Evolutionary conservation across 2,113 vertebrate species (phyloP).

Genomic region (Chascanopsetta lugubris): DNA sequence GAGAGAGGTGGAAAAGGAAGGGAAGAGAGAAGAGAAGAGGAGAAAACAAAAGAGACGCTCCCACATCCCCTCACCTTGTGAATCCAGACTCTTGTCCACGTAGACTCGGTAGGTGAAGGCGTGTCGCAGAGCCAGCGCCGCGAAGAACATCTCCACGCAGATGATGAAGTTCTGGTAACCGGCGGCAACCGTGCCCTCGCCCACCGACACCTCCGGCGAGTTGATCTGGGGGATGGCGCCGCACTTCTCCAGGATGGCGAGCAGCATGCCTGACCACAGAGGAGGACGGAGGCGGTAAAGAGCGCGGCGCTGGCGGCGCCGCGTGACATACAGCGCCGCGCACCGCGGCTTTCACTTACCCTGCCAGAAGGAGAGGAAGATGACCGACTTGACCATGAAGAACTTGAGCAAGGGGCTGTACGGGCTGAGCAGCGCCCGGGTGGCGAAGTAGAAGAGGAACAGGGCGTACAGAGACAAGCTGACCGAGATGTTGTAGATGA

Average conservation of each 20-base stretch:
- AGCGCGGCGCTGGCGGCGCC: not conserved
- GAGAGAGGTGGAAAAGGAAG: not conserved
- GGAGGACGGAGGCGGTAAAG: no score
- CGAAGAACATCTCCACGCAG: conserved; percentile 99
- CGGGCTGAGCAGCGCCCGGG: conserved; percentile 90
- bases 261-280: conserved; percentile 86
- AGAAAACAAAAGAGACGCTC: conserved; percentile 40
- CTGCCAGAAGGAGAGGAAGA: conserved; percentile 99
- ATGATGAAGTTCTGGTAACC: conserved; percentile 99
- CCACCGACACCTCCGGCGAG: conserved; percentile 87
- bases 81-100: conserved; percentile 91
- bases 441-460: conserved; percentile 96
- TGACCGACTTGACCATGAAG: conserved; percentile 98
- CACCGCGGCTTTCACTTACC: conserved; percentile 74
- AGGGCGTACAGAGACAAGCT: conserved; percentile 96
- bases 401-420: conserved; percentile 97
- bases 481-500: conserved; percentile 96
- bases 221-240: conserved; percentile 96
- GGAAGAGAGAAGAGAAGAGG: conserved; percentile 27
- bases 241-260: conserved; percentile 97
- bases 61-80: conserved; percentile 84
- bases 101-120: conserved; percentile 96
- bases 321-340: no score
- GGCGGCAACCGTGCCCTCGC: conserved; percentile 94
- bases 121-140: conserved; percentile 90